Conservation (phyloP, 2,888 invertebrate species). For the Agriopis marginaria region DNA sequence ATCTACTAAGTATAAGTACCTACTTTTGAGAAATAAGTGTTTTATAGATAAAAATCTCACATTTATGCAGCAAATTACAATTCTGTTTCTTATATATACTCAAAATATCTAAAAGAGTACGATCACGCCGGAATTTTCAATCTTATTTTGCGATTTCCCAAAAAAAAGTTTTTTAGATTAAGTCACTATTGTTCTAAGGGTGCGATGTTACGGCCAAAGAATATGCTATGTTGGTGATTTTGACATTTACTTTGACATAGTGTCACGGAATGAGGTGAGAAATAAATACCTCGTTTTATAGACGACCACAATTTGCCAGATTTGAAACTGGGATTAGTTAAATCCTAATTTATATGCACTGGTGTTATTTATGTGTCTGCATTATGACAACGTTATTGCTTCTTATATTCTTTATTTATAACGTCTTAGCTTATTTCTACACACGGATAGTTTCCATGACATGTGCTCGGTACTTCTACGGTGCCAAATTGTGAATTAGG, state of each 20-base stretch:
- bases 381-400: conserved; percentile 29
- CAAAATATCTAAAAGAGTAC: too few species aligned
- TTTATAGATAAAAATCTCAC: too few species aligned
- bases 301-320: conserved; percentile 44
- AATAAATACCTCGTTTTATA: conserved; percentile 49
- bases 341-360: conserved; percentile 48
- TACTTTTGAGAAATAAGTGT: too few species aligned
- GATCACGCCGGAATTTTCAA: too few species aligned
- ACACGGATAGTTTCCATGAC: neutral
- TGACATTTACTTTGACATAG: conserved; percentile 34
- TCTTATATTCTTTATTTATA: conserved; percentile 28
- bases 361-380: conserved; percentile 38
- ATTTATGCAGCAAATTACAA: too few species aligned
- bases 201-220: conserved; percentile 8
- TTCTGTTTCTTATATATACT: too few species aligned
- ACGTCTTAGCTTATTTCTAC: conserved; percentile 10
- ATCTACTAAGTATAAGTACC: too few species aligned
- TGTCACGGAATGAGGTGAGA: conserved; percentile 37
- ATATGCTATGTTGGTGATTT: conserved; percentile 17
- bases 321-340: conserved; percentile 44
- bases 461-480: neutral
- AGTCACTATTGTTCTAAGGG: too few species aligned
- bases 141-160: too few species aligned
- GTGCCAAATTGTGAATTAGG: too few species aligned
- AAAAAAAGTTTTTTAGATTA: too few species aligned